Evolutionary conservation across 2,113 vertebrate genomes (phyloP).

Genomic region (Pluvialis apricaria): DNA sequence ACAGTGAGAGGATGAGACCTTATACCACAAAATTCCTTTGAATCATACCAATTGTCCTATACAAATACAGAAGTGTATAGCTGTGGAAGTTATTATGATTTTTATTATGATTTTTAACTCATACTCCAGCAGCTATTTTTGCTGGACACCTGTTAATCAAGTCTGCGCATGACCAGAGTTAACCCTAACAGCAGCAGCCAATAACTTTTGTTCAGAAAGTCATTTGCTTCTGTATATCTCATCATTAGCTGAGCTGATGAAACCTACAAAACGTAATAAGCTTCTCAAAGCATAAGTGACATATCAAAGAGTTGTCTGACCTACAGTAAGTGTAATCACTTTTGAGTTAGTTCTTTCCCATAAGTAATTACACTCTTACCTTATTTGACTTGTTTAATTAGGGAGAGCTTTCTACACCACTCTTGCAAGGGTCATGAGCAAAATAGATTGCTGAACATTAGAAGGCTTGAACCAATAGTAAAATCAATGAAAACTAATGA

Average conservation of each 20-base stretch:
- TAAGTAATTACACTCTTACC: background rate
- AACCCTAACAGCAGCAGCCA: background rate
- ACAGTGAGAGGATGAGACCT: background rate
- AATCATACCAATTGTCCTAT: background rate
- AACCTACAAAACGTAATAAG: background rate
- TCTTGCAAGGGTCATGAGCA: background rate
- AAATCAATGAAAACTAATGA: background rate
- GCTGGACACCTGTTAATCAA: background rate
- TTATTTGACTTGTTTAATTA: background rate
- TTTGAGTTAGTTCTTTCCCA: background rate
- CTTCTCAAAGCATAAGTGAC: background rate
- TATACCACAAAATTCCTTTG: background rate
- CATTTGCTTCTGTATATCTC: background rate
- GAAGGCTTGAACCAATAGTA: background rate
- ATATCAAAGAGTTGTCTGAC: background rate
- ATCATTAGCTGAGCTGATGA: background rate
- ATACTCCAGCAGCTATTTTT: background rate
- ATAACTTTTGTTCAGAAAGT: background rate
- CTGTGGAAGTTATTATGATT: background rate
- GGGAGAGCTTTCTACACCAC: background rate
- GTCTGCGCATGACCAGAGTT: background rate
- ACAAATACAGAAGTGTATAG: rapidly evolving
- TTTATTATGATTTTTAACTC: background rate
- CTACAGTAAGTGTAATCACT: background rate
- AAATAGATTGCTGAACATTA: background rate